Base-by-base conservation (phyloP, 2,113 vertebrate genomes). In the Callospermophilus lateralis region DNA sequence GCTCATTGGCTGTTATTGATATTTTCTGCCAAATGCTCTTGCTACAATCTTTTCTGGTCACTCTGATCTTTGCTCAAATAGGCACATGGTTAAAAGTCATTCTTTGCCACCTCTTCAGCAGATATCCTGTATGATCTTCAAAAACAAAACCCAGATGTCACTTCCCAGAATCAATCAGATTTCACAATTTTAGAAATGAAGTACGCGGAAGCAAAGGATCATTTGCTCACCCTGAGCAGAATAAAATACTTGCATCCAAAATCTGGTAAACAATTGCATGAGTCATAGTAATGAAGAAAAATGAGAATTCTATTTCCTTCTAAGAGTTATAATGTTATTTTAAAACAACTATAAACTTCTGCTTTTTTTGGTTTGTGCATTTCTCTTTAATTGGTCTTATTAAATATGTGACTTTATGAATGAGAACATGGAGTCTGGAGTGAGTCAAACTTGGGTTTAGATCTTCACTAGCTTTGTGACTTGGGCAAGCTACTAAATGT, bases 291-390 rank as follows among this genome's bases (percentile, higher is more conserved):
- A 89, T 37, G 74, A 70, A 73, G 15, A 37, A 74, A 83, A 90
- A 73, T 24, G 94, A 77, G 28, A 93, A 79, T 45, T 94, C 70
- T 39, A 61, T 85, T 84, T 85, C 8, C 15, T 84, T 86, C 34
- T 61, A 83, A 86, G 48, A 79, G 13, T 87, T 51, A 95, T 67
- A 48, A 94, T 92, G 74, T 92, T 95, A 84, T 94, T 95, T 96
- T 89, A 32, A 89, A 92, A 79, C 84, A 13, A 63, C n/a, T 67
- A 19, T 70, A 88, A 91, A 28, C 5, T 87, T 89, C 39, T 67
- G 68, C 88, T 34, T 79, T 85, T 67, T 72, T 73, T 32, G 53
- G 17, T 79, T 94, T 87, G 26, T 84, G 2, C 51, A 81, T 68
- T 86, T 96, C 63, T 95, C 37, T 78, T 93, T 95, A 74, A 89